These are phyloP conservation scores for Plutomurus gul DNA, from an alignment of 1,140 invertebrate species.

Conservation along the genomic window DNA sequence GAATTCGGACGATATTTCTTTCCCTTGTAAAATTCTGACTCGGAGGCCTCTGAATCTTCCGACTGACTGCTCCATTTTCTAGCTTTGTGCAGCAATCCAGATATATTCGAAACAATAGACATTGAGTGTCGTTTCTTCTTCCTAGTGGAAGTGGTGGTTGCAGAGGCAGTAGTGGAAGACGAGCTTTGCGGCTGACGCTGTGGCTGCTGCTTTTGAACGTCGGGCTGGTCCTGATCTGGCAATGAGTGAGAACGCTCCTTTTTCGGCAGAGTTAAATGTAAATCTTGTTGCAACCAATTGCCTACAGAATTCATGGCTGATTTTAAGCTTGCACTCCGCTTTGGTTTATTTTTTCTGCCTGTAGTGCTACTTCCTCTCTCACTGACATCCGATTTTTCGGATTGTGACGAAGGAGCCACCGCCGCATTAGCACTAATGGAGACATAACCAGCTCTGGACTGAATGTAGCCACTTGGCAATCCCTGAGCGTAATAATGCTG, in stretches of 20 bases:
- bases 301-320: conserved; percentile 79
- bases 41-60: conserved; percentile 52
- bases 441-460: conserved; percentile 81
- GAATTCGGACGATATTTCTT: conserved; percentile 36
- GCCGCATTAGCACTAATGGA: conserved; percentile 64
- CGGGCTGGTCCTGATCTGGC: conserved; percentile 64
- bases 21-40: conserved; percentile 44
- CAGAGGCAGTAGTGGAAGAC: background rate
- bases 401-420: background rate
- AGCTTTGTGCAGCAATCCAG: conserved; percentile 78
- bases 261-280: conserved; percentile 67
- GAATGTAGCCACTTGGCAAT: conserved; percentile 60
- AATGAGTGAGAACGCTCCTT: conserved; percentile 79
- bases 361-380: background rate
- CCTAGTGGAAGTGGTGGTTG: conserved; percentile 54
- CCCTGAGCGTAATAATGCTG: conserved; percentile 27
- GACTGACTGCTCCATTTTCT: conserved; percentile 65
- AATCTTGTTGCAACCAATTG: conserved; percentile 77
- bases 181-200: background rate
- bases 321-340: conserved; percentile 71
- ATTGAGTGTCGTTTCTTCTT: conserved; percentile 71
- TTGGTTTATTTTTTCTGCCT: conserved; percentile 72
- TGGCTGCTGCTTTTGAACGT: conserved; percentile 53
- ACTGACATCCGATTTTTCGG: conserved; percentile 10
- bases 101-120: conserved; percentile 73